phyloP scores from a whole-genome alignment of 2,797 vertebrate genomes.

The Leptoclinus maculatus region DNA sequence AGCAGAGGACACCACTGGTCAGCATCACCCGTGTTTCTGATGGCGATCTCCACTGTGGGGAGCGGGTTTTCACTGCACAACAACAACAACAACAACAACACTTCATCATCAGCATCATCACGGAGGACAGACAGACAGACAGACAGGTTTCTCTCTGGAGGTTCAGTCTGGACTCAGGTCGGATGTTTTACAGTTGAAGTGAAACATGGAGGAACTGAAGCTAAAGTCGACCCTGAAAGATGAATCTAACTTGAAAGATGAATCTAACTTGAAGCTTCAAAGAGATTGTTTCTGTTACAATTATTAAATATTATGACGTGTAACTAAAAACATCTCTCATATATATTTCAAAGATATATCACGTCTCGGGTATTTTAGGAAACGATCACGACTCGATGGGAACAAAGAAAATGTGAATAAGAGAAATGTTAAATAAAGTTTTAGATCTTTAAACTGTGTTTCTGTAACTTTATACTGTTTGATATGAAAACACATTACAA shows the following conservation, averaged over 20 bases:
- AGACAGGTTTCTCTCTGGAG: too few species aligned
- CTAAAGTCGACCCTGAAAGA: not conserved
- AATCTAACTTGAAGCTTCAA: not conserved
- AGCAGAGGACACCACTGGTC: constrained; percentile 99
- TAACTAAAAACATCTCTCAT: not conserved
- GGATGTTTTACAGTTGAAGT: not conserved
- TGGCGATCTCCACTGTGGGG: constrained; percentile 96
- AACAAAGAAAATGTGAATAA: constrained; percentile 3
- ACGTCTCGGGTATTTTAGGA: not conserved
- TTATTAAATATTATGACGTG: not conserved
- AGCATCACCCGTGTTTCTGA: constrained; percentile 95
- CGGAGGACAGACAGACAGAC: too few species aligned
- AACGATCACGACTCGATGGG: not conserved
- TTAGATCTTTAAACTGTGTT: not conserved
- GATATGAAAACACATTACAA: not conserved
- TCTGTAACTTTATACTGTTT: not conserved
- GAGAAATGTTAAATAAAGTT: not conserved
- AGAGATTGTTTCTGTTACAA: not conserved
- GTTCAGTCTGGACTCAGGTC: not conserved
- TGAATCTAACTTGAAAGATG: not conserved
- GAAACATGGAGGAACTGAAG: too few species aligned
- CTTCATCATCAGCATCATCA: not conserved
- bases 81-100: not conserved
- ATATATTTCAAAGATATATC: too few species aligned
- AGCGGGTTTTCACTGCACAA: constrained; percentile 93